Evolutionary conservation across 2,888 invertebrate genomes (phyloP).

Genomic region (Parelbella ahira): DNA sequence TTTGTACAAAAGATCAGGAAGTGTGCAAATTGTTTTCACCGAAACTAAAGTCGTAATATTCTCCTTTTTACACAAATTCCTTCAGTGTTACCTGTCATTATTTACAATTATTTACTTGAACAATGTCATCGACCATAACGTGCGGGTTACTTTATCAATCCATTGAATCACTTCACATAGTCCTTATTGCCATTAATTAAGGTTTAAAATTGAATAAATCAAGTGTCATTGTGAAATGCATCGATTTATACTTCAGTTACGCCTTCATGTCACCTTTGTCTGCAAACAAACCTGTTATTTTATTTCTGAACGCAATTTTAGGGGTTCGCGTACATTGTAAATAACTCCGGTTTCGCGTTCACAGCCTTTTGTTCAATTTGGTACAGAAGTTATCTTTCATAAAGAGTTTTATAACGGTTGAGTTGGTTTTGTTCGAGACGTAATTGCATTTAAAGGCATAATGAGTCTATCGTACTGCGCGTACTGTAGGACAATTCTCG

Average conservation of each 20-base stretch:
- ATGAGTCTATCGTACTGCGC: too few relatives aligned
- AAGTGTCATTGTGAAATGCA: background rate
- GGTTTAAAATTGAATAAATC: slow-evolving; percentile 1
- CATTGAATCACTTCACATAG: background rate
- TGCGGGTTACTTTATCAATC: slow-evolving; percentile 2
- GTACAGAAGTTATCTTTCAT: slow-evolving; percentile 16
- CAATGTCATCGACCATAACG: slow-evolving; percentile 17
- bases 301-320: slow-evolving; percentile 23
- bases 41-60: background rate
- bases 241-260: slow-evolving; percentile 10
- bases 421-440: too few relatives aligned
- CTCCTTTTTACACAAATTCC: background rate
- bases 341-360: slow-evolving; percentile 17
- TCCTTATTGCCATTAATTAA: background rate
- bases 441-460: too few relatives aligned
- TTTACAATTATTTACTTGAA: slow-evolving; percentile 18
- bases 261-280: slow-evolving; percentile 17
- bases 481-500: too few relatives aligned
- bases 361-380: slow-evolving; percentile 17
- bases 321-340: slow-evolving; percentile 13
- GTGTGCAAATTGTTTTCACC: too few relatives aligned
- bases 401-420: slow-evolving; percentile 15
- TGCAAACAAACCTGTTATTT: slow-evolving; percentile 24
- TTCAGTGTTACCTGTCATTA: too few relatives aligned
- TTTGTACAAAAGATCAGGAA: too few relatives aligned